Percentiles rank a stretch among this genome's conserved stretches.
phyloP scores from a whole-genome alignment of 2,888 invertebrate species.

The Nymphalis polychloros region DNA sequence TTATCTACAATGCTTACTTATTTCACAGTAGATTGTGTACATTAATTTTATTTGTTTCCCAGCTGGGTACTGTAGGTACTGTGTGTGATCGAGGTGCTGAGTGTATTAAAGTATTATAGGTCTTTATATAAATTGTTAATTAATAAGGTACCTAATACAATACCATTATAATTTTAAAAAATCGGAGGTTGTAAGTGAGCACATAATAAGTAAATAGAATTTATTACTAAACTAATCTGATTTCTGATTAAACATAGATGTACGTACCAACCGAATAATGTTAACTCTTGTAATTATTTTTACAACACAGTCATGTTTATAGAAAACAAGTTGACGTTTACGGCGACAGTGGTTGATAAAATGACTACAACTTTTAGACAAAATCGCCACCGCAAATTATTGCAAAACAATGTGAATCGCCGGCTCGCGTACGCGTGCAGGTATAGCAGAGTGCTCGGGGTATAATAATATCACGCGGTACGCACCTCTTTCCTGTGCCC shows the following conservation, averaged over 20 bases:
- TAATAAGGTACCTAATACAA: too few species aligned
- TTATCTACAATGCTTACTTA: neutral
- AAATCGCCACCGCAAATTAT: slow-evolving; percentile 56
- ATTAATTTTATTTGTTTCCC: too few species aligned
- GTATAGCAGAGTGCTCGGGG: slow-evolving; percentile 89
- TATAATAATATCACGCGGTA: slow-evolving; percentile 40
- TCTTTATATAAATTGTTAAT: too few species aligned
- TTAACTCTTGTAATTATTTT: slow-evolving; percentile 21
- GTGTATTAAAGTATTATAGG: too few species aligned
- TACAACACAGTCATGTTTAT: slow-evolving; percentile 23
- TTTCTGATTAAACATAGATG: slow-evolving; percentile 6
- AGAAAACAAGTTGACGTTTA: slow-evolving; percentile 26
- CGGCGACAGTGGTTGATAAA: slow-evolving; percentile 24
- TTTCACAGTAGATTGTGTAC: neutral
- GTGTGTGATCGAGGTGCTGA: too few species aligned
- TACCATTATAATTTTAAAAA: too few species aligned
- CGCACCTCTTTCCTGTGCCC: slow-evolving; percentile 95
- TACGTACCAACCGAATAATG: slow-evolving; percentile 35
- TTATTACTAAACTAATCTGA: too few species aligned
- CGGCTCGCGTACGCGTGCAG: slow-evolving; percentile 34
- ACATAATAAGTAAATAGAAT: too few species aligned
- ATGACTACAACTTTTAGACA: slow-evolving; percentile 18
- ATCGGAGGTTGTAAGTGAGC: too few species aligned
- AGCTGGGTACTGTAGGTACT: too few species aligned
- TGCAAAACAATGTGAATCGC: slow-evolving; percentile 49